Conservation (phyloP, 2,797 vertebrate genomes). For the Ambastaia sidthimunki region DNA sequence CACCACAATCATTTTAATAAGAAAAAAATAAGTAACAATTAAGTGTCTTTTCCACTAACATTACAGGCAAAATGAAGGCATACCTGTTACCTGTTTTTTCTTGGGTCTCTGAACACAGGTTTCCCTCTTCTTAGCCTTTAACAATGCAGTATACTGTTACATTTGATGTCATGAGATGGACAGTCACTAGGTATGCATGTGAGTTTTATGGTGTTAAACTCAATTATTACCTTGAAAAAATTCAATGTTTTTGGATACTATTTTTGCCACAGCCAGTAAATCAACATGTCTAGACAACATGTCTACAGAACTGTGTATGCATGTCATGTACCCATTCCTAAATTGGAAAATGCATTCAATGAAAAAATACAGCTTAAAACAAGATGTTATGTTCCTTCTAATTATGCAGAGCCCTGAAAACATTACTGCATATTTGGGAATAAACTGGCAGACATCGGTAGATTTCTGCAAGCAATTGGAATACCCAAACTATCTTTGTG, state of each 20-base stretch:
- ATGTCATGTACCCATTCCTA: background rate
- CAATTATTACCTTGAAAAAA: background rate
- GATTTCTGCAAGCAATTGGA: too few relatives aligned
- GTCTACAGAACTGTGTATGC: background rate
- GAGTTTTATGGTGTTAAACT: background rate
- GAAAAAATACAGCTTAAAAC: too few relatives aligned
- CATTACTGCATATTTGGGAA: too few relatives aligned
- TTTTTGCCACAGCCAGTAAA: background rate
- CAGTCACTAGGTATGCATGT: background rate
- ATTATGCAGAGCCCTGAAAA: too few relatives aligned
- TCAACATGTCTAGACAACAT: too few relatives aligned
- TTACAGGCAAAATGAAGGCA: background rate
- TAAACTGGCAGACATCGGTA: too few relatives aligned
- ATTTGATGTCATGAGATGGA: constrained; percentile 8
- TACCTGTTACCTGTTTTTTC: background rate
- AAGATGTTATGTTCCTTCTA: too few relatives aligned
- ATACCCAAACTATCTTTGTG: too few relatives aligned
- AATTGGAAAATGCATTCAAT: too few relatives aligned
- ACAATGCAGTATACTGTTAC: constrained; percentile 39
- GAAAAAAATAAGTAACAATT: background rate
- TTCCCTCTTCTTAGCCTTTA: constrained; percentile 1
- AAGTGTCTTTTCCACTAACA: background rate
- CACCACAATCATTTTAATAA: background rate
- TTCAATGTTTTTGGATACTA: background rate
- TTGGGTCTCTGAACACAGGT: background rate